Evolutionary conservation across 2,797 vertebrate genomes (phyloP).

Genomic region (Lepus oiostolus): DNA sequence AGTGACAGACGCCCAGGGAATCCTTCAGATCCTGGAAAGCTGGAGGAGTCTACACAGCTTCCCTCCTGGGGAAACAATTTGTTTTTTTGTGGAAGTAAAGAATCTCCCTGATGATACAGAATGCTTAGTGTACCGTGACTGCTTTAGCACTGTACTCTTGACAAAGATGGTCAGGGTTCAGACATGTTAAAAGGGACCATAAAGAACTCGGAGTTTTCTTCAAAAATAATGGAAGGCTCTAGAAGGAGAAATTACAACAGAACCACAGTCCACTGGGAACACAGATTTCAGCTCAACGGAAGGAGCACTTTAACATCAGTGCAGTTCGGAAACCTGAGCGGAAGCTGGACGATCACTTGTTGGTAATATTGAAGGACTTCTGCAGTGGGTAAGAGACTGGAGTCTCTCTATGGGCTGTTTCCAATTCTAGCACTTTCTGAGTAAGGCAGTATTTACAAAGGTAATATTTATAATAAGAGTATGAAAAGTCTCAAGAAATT

Average conservation of each 20-base stretch:
- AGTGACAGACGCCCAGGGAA: not conserved
- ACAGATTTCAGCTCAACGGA: not conserved
- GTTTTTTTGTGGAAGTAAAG: conserved; percentile 33
- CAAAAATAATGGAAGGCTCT: conserved; percentile 13
- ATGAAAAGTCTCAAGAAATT: conserved; percentile 17
- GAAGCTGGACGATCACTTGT: not conserved
- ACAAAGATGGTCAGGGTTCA: not conserved
- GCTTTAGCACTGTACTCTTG: not conserved
- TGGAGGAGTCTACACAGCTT: not conserved
- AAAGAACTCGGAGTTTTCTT: conserved; percentile 29
- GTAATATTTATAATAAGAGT: conserved; percentile 25
- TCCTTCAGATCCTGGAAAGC: not conserved
- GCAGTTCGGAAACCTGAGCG: not conserved
- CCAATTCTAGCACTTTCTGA: conserved; percentile 39
- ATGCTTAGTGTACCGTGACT: not conserved
- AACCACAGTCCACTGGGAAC: conserved; percentile 12
- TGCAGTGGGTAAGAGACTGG: not conserved
- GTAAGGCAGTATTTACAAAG: conserved; percentile 29
- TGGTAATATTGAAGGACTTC: not conserved
- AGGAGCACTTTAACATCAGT: not conserved
- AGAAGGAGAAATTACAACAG: conserved; percentile 17
- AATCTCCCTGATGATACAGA: not conserved
- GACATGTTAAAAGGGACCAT: conserved; percentile 25
- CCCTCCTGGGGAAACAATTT: not conserved
- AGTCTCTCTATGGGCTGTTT: not conserved